Evolutionary conservation across 2,113 vertebrate genomes (phyloP).

Genomic region (Notiomystis cincta): DNA sequence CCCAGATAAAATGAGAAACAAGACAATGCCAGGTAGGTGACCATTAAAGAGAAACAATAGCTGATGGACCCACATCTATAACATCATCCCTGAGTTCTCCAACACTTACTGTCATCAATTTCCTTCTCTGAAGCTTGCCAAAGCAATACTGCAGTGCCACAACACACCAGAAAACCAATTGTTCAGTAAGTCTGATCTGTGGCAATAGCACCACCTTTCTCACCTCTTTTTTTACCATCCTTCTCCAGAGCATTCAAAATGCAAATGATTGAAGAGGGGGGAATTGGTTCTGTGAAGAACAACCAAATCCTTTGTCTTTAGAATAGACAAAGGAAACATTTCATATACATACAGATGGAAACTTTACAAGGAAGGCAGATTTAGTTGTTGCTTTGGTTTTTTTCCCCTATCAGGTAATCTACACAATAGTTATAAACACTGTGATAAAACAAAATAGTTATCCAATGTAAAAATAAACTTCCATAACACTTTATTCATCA

Average conservation of each 20-base stretch:
- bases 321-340: not conserved
- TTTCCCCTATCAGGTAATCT: not conserved
- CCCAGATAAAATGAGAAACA: not conserved
- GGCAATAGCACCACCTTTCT: not conserved
- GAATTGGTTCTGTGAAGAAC: not conserved
- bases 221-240: not conserved
- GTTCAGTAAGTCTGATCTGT: not conserved
- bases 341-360: not conserved
- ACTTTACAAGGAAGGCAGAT: not conserved
- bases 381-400: not conserved
- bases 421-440: not conserved
- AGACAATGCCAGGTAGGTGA: not conserved
- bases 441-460: not conserved
- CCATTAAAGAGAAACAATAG: not conserved
- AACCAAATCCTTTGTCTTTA: not conserved
- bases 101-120: not conserved
- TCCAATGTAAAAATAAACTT: not conserved
- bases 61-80: not conserved
- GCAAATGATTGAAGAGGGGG: not conserved
- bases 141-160: not conserved
- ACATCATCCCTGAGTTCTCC: not conserved
- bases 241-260: not conserved
- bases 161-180: not conserved
- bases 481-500: not conserved
- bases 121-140: not conserved